Percentiles rank a stretch among this genome's conserved stretches.
phyloP scores from a whole-genome alignment of 1,140 invertebrate genomes.

The Lepidurus arcticus region DNA sequence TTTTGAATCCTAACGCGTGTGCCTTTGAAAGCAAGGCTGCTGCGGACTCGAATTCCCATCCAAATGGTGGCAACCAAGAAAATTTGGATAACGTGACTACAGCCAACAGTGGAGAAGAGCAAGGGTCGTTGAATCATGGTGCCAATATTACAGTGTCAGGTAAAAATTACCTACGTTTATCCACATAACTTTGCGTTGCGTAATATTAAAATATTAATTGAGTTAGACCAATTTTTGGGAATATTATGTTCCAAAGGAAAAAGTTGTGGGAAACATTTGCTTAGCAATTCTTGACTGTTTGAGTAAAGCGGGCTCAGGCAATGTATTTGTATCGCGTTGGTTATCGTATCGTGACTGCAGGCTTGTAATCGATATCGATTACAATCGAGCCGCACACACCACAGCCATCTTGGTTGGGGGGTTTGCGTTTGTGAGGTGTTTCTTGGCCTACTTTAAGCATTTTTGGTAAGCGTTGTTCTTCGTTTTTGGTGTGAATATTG shows the following conservation, averaged over 20 bases:
- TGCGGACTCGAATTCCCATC: neutral
- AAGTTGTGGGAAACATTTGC: too few relatives aligned
- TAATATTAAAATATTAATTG: too few relatives aligned
- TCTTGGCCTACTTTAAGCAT: neutral
- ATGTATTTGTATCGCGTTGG: neutral
- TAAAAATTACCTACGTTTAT: neutral
- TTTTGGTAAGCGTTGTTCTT: neutral
- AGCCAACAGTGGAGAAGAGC: neutral
- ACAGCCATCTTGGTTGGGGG: slow-evolving; percentile 20
- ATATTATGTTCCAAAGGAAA: too few relatives aligned
- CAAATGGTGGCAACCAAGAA: neutral
- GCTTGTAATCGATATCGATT: neutral
- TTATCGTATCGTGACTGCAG: neutral
- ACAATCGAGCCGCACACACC: neutral
- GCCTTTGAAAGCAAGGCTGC: slow-evolving; percentile 27
- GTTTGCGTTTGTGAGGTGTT: slow-evolving; percentile 18
- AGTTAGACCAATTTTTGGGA: too few relatives aligned
- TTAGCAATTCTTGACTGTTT: neutral
- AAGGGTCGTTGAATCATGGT: neutral
- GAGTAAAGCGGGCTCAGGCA: neutral
- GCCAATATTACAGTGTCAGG: slow-evolving; percentile 15
- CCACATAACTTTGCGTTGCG: too few relatives aligned
- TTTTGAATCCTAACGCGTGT: slow-evolving; percentile 25
- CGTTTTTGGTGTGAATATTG: neutral
- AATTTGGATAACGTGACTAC: neutral